A percentile compares a stretch with the other conserved stretches of the same genome.
Conservation (phyloP, 2,113 vertebrate genomes). For the Myrmecobius fasciatus region DNA sequence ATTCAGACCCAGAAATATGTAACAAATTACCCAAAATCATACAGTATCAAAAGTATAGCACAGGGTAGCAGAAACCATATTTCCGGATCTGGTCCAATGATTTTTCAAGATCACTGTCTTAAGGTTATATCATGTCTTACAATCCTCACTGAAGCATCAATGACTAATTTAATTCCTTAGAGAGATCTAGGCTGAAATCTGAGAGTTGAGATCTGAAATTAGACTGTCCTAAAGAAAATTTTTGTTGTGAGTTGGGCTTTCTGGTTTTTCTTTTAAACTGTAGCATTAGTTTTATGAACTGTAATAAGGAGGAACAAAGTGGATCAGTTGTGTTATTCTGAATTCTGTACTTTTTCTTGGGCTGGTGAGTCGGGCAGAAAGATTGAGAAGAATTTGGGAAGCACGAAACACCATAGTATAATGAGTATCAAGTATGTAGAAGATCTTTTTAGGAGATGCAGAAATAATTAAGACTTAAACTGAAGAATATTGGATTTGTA, state of each 20-base stretch:
- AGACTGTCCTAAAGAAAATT: background rate
- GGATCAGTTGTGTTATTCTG: background rate
- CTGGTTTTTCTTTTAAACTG: background rate
- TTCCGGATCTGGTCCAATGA: background rate
- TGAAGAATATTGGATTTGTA: background rate
- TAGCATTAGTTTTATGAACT: background rate
- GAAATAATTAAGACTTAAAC: background rate
- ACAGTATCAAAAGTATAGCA: background rate
- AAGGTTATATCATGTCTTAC: background rate
- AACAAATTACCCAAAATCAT: no score
- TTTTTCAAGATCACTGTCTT: background rate
- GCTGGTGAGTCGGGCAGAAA: background rate
- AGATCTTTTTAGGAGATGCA: background rate
- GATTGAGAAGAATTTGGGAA: background rate
- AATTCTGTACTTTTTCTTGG: background rate
- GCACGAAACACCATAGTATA: background rate
- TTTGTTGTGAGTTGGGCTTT: background rate
- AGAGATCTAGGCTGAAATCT: background rate
- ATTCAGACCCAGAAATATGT: background rate
- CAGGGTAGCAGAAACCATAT: background rate
- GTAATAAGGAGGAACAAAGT: background rate
- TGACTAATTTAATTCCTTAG: background rate
- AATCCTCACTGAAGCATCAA: background rate
- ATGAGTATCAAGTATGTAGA: background rate
- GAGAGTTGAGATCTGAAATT: background rate